Conservation (phyloP, 2,888 invertebrate genomes). For the Agrotis puta region DNA sequence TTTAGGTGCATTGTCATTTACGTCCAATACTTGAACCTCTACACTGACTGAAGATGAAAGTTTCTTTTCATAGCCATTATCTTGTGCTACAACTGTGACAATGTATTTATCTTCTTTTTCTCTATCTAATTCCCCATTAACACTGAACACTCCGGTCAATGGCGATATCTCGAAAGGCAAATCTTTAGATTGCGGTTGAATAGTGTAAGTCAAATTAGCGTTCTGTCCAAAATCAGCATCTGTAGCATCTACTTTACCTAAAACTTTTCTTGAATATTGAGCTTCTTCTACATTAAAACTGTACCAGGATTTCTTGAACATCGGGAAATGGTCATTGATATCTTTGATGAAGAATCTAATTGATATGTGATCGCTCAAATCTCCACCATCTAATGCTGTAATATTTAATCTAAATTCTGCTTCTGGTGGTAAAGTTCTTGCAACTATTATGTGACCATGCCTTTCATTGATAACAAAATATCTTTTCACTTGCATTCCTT, state of each 20-base stretch:
- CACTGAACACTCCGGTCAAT: conserved; percentile 93
- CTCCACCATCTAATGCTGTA: conserved; percentile 94
- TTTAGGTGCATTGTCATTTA: conserved; percentile 95
- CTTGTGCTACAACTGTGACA: conserved; percentile 94
- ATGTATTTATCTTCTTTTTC: conserved; percentile 93
- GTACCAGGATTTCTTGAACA: conserved; percentile 96
- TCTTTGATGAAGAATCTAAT: conserved; percentile 94
- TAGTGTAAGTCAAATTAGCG: conserved; percentile 94
- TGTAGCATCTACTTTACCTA: conserved; percentile 94
- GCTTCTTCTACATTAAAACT: conserved; percentile 96
- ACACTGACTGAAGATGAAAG: conserved; percentile 94
- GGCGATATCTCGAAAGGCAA: conserved; percentile 94
- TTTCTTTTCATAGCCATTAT: conserved; percentile 92
- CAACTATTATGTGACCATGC: conserved; percentile 94
- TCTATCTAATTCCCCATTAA: conserved; percentile 94
- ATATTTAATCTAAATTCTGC: conserved; percentile 94
- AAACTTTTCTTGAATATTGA: conserved; percentile 92
- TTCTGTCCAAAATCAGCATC: conserved; percentile 96
- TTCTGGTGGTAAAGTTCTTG: conserved; percentile 93
- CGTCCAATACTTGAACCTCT: conserved; percentile 95
- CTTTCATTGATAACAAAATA: conserved; percentile 94
- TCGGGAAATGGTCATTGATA: conserved; percentile 96
- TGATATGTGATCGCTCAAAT: conserved; percentile 93
- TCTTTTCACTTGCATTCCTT: conserved; percentile 90
- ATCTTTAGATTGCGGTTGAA: conserved; percentile 87